Evolutionary conservation across 1,140 invertebrate species (phyloP).

Genomic region (Gryon sp.): DNA sequence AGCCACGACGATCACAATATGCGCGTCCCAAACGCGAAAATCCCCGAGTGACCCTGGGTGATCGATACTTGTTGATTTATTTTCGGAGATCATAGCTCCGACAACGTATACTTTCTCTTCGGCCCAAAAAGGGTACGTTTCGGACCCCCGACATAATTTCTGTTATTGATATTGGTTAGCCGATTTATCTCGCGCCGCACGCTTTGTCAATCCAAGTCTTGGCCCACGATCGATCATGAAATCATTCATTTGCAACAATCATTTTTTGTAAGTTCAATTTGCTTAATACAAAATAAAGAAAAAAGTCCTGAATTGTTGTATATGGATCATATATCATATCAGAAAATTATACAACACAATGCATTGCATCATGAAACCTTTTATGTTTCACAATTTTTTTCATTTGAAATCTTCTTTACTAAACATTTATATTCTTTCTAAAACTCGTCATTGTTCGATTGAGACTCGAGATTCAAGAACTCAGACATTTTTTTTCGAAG

Average conservation of each 20-base stretch:
- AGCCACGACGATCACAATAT: constrained; percentile 56
- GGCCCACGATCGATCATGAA: background rate
- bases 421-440: no score
- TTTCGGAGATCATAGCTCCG: constrained; percentile 36
- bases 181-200: constrained; percentile 9
- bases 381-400: no score
- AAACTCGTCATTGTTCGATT: constrained; percentile 25
- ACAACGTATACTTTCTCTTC: constrained; percentile 62
- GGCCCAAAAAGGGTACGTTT: constrained; percentile 17
- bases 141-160: constrained; percentile 30
- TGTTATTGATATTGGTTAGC: constrained; percentile 47
- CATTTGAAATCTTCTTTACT: no score
- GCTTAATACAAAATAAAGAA: no score
- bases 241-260: no score
- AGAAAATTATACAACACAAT: no score
- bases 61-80: constrained; percentile 59
- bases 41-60: constrained; percentile 48
- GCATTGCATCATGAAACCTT: no score
- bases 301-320: no score
- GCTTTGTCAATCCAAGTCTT: constrained; percentile 41
- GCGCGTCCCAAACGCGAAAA: constrained; percentile 36
- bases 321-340: no score
- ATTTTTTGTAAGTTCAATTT: background rate
- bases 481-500: constrained; percentile 30
- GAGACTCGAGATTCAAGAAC: constrained; percentile 45